Base-by-base conservation (phyloP, 2,888 invertebrate genomes). In the Tetranychus piercei region DNA sequence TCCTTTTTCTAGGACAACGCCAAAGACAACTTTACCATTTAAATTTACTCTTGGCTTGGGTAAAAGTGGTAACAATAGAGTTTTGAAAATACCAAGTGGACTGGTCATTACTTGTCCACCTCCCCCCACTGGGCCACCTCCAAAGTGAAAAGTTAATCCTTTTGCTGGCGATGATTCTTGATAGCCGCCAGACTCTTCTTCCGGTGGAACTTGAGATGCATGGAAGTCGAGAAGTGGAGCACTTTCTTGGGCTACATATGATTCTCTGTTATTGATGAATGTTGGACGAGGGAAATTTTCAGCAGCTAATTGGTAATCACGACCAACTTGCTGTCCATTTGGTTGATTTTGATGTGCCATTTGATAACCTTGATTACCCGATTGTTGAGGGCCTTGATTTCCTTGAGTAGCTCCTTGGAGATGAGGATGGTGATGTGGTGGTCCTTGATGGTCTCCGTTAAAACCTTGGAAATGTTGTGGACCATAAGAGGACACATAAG, bases 11-110 rank as follows among this genome's bases (percentile, higher is more conserved):
- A 79, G 73, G 9, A 79, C 79, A 15, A 79, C 79, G 18, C 79
- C 79, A 65, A 79, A 79, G 3, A 79, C 79, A 22, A 79, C 79
- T 73, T 79, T 78, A 23, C 79, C 79, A 44, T 79, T 79, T 73
- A 79, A 74, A 34, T 79, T 79, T 43, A 79, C 73, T 74, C 76
- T 77, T 6, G 79, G 79, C 72, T 78, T 79, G 64, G 78, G 78
- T 71, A 79, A 70, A 65, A 79, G 75, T 20, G 79, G 79, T 34
- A 79, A 75, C 45, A 79, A 76, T 65, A 79, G 74, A 69, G 78
- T 78, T 71, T 78, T 78, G 34, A 79, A 78, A 23, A 79, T 77
- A 71, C 77, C 78, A 73, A 79, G 75, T 23, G 79, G 79, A 71
- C 77, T 78, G 1, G 77, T 75, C 20, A 77, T 78, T 23, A 78